Evolutionary conservation across 2,113 vertebrate genomes (phyloP).

Genomic region (Dasyornis broadbenti): DNA sequence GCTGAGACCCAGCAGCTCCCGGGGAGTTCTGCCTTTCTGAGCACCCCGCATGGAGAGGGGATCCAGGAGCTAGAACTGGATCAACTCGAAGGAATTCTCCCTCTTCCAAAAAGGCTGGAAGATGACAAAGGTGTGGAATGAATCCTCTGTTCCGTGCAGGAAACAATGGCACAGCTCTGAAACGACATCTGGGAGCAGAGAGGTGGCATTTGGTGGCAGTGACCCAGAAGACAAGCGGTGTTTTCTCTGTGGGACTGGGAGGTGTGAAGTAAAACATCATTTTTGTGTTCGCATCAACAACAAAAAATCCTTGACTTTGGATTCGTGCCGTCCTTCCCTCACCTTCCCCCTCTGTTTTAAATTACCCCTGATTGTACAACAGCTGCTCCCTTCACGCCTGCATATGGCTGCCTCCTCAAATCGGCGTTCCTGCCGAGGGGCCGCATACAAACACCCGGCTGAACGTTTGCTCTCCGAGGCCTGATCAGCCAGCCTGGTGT

Average conservation of each 20-base stretch:
- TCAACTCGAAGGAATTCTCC: background rate
- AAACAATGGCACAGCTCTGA: background rate
- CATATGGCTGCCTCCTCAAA: conserved; percentile 54
- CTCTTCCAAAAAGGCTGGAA: background rate
- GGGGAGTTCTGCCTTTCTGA: background rate
- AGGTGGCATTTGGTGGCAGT: background rate
- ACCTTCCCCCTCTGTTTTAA: conserved; percentile 60
- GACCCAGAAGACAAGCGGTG: background rate
- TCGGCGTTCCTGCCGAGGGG: conserved; percentile 51
- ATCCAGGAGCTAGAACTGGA: background rate
- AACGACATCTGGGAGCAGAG: background rate
- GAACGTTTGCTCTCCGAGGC: conserved; percentile 41
- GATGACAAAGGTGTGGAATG: background rate
- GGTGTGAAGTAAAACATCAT: conserved; percentile 12
- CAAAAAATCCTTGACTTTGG: background rate
- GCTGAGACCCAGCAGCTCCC: background rate
- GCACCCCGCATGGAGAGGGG: background rate
- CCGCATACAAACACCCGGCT: conserved; percentile 56
- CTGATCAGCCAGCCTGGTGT: background rate
- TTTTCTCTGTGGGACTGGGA: background rate
- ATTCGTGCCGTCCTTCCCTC: conserved; percentile 47
- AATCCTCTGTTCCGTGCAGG: background rate
- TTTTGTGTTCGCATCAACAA: background rate
- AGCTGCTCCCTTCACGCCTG: conserved; percentile 61
- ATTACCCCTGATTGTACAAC: conserved; percentile 57